Evolutionary conservation across 2,113 vertebrate species (phyloP).

Genomic region (Pardalotus punctatus): DNA sequence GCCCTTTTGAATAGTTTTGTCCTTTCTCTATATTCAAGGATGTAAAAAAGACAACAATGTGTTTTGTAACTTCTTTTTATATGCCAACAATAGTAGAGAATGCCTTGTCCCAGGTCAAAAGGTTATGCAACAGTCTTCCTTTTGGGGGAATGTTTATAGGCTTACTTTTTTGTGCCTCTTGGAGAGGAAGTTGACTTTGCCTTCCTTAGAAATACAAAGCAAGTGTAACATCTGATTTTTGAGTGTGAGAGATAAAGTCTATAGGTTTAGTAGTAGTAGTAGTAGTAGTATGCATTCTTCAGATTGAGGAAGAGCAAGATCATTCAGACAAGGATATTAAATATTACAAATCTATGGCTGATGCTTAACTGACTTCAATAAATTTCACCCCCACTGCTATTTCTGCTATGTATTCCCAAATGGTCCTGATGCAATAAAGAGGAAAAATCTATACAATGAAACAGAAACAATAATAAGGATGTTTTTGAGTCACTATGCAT

Average conservation of each 20-base stretch:
- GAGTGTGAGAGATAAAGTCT: background rate
- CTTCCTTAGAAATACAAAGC: background rate
- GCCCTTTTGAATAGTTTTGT: background rate
- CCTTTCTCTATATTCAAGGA: background rate
- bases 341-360: background rate
- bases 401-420: background rate
- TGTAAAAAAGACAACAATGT: background rate
- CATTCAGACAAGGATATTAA: background rate
- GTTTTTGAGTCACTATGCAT: background rate
- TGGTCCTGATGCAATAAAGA: background rate
- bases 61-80: background rate
- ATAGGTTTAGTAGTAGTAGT: background rate
- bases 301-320: background rate
- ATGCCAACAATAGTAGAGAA: background rate
- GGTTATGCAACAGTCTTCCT: conserved; percentile 39
- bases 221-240: background rate
- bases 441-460: background rate
- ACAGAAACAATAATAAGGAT: background rate
- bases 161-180: background rate
- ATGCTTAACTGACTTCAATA: background rate
- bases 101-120: background rate
- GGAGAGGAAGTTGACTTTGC: conserved; percentile 19
- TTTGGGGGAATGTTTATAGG: background rate
- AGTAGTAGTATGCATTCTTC: background rate
- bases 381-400: background rate